Evolutionary conservation across 35 echinoderm and acorn worm genomes (phyloP).

Genomic region (Ophiothrix spiculata): DNA sequence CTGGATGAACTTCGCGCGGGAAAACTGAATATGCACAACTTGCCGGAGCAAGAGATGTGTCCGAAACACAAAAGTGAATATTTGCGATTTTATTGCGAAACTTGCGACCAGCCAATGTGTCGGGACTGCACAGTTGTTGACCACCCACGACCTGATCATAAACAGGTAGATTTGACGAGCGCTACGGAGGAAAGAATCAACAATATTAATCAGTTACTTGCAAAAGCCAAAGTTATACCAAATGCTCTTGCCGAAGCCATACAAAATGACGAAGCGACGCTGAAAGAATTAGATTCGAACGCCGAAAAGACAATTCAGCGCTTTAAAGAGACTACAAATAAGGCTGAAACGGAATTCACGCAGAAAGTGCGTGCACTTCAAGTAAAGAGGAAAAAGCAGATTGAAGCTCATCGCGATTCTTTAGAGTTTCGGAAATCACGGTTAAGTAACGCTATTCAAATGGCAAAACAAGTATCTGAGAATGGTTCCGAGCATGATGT

Average conservation of each 20-base stretch:
- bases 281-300: not conserved
- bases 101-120: slow-evolving; percentile 19
- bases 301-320: not conserved
- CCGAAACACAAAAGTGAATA: slow-evolving; percentile 1
- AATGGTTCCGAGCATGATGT: not conserved
- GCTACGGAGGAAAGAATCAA: not conserved
- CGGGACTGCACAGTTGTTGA: not conserved
- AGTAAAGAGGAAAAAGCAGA: not conserved
- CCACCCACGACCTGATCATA: not conserved
- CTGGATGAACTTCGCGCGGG: slow-evolving; percentile 3
- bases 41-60: not conserved
- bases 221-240: not conserved
- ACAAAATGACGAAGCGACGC: not conserved
- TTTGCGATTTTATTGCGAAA: slow-evolving; percentile 28
- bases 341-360: not conserved
- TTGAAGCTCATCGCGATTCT: not conserved
- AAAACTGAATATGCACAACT: not conserved
- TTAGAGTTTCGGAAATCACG: not conserved
- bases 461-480: not conserved
- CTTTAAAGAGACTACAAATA: not conserved
- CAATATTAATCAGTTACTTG: not conserved
- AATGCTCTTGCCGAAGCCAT: not conserved
- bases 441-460: not conserved
- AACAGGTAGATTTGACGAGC: not conserved
- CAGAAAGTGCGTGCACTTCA: not conserved